phyloP scores from a whole-genome alignment of 1,140 invertebrate genomes.

The Mactra quadrangularis region DNA sequence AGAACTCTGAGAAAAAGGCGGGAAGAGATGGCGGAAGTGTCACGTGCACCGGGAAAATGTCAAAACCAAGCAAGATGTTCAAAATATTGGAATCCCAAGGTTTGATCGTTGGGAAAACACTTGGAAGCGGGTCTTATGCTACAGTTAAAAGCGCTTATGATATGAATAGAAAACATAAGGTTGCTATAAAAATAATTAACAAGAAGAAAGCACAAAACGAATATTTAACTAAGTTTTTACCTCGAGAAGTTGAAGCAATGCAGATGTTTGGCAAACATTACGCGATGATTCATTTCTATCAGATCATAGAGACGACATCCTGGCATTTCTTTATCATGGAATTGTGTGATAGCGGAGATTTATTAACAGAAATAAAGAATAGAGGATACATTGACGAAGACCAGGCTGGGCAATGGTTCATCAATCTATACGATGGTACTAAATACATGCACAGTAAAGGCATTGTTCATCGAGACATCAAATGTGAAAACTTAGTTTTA shows the following conservation, averaged over 20 bases:
- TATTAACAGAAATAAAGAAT: constrained; percentile 89
- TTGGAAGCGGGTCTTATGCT: constrained; percentile 92
- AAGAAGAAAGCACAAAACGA: constrained; percentile 92
- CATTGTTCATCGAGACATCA: constrained; percentile 88
- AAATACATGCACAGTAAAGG: constrained; percentile 86
- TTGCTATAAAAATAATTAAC: constrained; percentile 95
- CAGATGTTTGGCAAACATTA: constrained; percentile 87
- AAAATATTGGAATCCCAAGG: constrained; percentile 90
- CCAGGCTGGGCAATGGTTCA: constrained; percentile 86
- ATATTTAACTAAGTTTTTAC: constrained; percentile 93
- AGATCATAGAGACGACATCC: constrained; percentile 86
- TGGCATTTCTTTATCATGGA: constrained; percentile 95
- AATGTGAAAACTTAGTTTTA: constrained; percentile 81
- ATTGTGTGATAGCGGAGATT: constrained; percentile 92
- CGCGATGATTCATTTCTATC: constrained; percentile 91
- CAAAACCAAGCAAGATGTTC: constrained; percentile 11
- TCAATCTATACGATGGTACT: constrained; percentile 88
- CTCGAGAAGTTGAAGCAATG: constrained; percentile 92
- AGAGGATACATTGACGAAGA: constrained; percentile 68
- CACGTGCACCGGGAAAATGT: too few species aligned
- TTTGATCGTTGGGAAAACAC: constrained; percentile 89
- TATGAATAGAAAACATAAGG: constrained; percentile 88
- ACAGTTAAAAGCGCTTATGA: constrained; percentile 91
- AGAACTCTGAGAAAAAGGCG: too few species aligned
- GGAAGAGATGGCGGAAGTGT: too few species aligned